Conservation (phyloP, 2,888 invertebrate species). For the Cinara cedri region DNA sequence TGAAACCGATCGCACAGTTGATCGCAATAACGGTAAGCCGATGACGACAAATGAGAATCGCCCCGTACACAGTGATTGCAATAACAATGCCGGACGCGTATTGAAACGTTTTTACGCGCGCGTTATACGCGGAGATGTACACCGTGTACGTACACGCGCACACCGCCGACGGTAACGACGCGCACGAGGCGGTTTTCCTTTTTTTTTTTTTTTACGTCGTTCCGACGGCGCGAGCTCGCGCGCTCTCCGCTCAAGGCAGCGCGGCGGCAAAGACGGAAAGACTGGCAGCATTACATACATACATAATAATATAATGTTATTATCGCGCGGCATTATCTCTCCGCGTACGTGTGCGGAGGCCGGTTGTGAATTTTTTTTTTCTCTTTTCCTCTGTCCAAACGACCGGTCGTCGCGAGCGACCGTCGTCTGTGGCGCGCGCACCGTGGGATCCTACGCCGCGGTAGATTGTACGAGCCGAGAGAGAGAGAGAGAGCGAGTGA, state of each 20-base stretch:
- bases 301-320: too few species aligned
- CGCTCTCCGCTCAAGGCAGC: slow-evolving; percentile 1
- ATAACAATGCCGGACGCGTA: too few species aligned
- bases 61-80: background rate
- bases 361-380: slow-evolving; percentile 36
- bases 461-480: background rate
- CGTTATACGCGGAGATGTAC: too few species aligned
- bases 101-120: too few species aligned
- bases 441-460: background rate
- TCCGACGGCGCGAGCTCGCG: slow-evolving; percentile 23
- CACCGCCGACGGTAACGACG: background rate
- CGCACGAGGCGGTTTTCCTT: background rate
- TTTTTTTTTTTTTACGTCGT: slow-evolving; percentile 17
- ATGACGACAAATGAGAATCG: too few species aligned
- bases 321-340: slow-evolving; percentile 47
- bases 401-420: slow-evolving; percentile 12
- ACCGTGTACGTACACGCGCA: slow-evolving; percentile 6
- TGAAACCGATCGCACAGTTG: too few species aligned
- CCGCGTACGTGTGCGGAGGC: background rate
- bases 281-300: background rate
- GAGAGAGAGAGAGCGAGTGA: too few species aligned
- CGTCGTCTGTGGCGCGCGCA: background rate
- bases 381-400: background rate
- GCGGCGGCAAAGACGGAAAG: background rate
- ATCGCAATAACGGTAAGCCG: too few species aligned